Percentiles rank a stretch among this genome's conserved stretches.
phyloP scores from a whole-genome alignment of 2,888 invertebrate genomes.

The Zelleria hepariella region DNA sequence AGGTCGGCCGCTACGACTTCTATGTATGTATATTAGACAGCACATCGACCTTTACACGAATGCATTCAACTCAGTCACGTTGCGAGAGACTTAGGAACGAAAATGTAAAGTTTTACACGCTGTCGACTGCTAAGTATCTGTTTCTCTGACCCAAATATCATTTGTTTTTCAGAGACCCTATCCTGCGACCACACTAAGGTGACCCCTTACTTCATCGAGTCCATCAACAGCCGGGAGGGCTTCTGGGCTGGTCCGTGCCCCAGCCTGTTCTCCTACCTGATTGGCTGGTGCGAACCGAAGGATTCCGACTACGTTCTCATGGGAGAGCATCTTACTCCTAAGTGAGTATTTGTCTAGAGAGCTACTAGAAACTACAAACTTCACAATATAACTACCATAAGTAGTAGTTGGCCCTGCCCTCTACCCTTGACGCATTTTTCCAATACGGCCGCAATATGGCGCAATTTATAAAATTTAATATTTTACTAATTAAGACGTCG shows the following conservation, averaged over 20 bases:
- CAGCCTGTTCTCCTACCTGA: slow-evolving; percentile 84
- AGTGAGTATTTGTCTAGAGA: slow-evolving; percentile 73
- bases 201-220: slow-evolving; percentile 91
- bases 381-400: no score
- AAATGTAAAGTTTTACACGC: no score
- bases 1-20: not conserved
- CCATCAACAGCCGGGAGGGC: slow-evolving; percentile 82
- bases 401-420: no score
- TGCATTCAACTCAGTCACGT: no score
- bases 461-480: no score
- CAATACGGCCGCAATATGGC: no score
- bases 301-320: slow-evolving; percentile 85
- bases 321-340: slow-evolving; percentile 85
- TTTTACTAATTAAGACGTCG: no score
- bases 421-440: no score
- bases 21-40: no score
- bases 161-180: slow-evolving; percentile 77
- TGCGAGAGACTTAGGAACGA: not conserved
- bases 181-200: slow-evolving; percentile 93
- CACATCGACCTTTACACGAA: no score
- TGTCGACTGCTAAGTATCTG: no score
- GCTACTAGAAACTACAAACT: no score
- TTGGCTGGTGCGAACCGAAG: slow-evolving; percentile 87
- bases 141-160: not conserved
- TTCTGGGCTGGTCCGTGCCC: slow-evolving; percentile 91